Base-by-base conservation (phyloP, 2,113 vertebrate genomes). In the Corvus hawaiiensis region DNA sequence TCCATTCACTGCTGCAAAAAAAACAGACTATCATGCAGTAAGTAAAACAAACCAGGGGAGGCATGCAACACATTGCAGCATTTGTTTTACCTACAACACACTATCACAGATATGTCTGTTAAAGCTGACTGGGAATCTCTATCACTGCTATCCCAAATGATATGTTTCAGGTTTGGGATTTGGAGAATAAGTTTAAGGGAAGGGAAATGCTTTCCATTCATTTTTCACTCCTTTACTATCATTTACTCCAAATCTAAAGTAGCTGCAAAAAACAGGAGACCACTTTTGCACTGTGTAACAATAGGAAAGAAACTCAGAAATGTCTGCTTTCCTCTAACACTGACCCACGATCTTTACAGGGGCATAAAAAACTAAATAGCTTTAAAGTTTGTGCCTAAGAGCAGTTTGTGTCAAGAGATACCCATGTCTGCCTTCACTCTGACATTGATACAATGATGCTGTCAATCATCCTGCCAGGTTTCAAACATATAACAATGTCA, bases 41-140 rank as follows among this genome's bases (percentile, higher is more conserved):
- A 97, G 95, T 43, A 96, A 95, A 79, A 3, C 11, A 59, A 96
- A 86, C 74, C 55, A 59, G 10, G 4, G 35, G 54, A 96, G 74
- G 87, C 77, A 93, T 46, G 77, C 28, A 73, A 56, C 35, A 89
- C 74, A 72, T 90, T 84, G 71, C 62, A 93, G 35, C 1, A 13
- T 48, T 71, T 63, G 16, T 71, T 93, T 96, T 54, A 92, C 39
- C 59, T 77, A 54, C 32, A 85, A 37, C 39, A 61, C 10, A 19
- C 26, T 78, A 35, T 23, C 28, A 64, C 64, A 89, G 51, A 72
- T 23, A 11, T 16, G 24, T 77, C 59, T 78, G 39, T 78, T 69
- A 49, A 85, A 96, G 68, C 72, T 84, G 66, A 75, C 7, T 21
- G 32, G 73, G 33, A 46, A 59, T 81, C 74, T 76, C 37, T 61